These are phyloP conservation scores for Leptopilina syphax DNA, from an alignment of 2,888 invertebrate species.

Conservation along the genomic window DNA sequence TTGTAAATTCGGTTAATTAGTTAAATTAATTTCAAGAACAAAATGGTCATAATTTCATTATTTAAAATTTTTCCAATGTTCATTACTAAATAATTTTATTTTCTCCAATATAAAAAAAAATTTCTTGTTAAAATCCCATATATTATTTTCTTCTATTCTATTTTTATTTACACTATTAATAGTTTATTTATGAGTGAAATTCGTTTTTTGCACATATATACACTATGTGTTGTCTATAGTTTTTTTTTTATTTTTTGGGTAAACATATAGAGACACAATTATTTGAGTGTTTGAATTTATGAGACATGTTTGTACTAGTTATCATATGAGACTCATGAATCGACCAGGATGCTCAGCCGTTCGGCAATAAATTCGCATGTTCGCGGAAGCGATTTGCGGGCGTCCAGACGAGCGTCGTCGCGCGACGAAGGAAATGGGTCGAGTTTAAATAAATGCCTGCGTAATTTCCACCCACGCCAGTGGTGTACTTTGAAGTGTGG, in stretches of 20 bases:
- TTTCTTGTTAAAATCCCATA: no score
- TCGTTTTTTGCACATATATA: no score
- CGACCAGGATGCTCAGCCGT: conserved; percentile 23
- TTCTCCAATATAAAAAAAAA: no score
- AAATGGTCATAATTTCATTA: no score
- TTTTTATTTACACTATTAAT: no score
- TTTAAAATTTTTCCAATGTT: no score
- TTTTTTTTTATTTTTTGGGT: background rate
- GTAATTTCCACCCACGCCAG: conserved; percentile 64
- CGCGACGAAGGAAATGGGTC: conserved; percentile 62
- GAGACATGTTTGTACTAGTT: conserved; percentile 11
- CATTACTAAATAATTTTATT: no score
- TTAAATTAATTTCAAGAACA: no score
- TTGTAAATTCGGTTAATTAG: no score
- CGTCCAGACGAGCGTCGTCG: conserved; percentile 43
- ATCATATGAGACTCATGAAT: conserved; percentile 8
- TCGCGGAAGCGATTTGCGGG: conserved; percentile 57
- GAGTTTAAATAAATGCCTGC: conserved; percentile 67
- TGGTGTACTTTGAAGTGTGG: conserved; percentile 14
- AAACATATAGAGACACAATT: conserved; percentile 18
- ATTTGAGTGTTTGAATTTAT: conserved; percentile 11
- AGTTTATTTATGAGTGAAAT: no score
- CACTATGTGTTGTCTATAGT: no score
- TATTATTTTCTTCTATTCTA: no score
- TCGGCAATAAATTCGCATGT: conserved; percentile 38